Percentiles rank a stretch among this genome's conserved stretches.
phyloP scores from a whole-genome alignment of 1,140 invertebrate genomes.

The Brachionus koreanus region DNA sequence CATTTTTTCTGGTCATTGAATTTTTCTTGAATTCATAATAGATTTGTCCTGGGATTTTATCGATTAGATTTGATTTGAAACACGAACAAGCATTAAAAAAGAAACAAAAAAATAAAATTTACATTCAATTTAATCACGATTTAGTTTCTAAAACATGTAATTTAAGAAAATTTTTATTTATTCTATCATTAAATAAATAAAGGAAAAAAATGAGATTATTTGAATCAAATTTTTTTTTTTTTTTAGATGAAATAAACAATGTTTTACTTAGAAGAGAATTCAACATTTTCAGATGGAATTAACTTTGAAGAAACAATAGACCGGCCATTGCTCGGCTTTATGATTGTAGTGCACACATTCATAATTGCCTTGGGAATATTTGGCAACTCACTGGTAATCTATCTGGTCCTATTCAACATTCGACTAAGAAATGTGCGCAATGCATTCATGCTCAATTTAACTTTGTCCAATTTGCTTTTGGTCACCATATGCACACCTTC shows the following conservation, averaged over 20 bases:
- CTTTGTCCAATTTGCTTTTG: constrained; percentile 17
- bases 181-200: background rate
- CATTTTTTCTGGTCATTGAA: background rate
- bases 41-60: background rate
- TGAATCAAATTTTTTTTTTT: background rate
- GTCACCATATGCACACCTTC: constrained; percentile 40
- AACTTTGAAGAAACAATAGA: constrained; percentile 36
- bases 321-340: background rate
- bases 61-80: constrained; percentile 28
- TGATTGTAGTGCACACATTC: constrained; percentile 31
- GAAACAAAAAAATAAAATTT: background rate
- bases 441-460: constrained; percentile 32
- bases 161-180: background rate
- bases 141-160: background rate
- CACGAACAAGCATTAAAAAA: background rate
- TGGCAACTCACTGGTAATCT: constrained; percentile 37
- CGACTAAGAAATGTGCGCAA: constrained; percentile 35
- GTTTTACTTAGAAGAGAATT: background rate
- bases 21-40: background rate
- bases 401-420: constrained; percentile 1
- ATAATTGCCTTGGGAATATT: constrained; percentile 32
- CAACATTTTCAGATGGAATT: background rate
- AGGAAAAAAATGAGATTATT: background rate
- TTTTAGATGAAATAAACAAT: background rate
- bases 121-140: background rate